These are phyloP conservation scores for Caenorhabditis sulstoni DNA, from an alignment of 2,888 invertebrate species.

Conservation along the genomic window DNA sequence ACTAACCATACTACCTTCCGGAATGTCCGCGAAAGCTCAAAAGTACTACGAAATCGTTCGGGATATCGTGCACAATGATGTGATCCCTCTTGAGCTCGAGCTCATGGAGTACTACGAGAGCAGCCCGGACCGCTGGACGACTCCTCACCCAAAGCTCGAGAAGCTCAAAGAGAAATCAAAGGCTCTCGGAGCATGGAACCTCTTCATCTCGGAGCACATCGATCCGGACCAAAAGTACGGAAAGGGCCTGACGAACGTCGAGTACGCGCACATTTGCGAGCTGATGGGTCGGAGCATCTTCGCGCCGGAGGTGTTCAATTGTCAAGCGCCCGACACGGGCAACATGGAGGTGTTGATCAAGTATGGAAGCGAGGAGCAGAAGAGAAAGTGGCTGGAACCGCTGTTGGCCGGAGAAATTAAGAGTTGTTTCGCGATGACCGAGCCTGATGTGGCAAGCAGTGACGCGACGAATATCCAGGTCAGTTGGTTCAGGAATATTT, in stretches of 20 bases:
- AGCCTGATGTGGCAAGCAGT: constrained; percentile 81
- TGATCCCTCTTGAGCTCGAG: constrained; percentile 81
- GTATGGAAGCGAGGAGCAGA: constrained; percentile 82
- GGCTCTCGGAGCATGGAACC: constrained; percentile 82
- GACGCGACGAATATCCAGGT: constrained; percentile 83
- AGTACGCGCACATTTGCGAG: constrained; percentile 82
- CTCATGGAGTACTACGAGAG: constrained; percentile 75
- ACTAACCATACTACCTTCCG: constrained; percentile 81
- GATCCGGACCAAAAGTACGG: constrained; percentile 80
- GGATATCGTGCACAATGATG: constrained; percentile 81
- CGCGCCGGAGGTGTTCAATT: constrained; percentile 83
- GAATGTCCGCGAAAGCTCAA: constrained; percentile 80
- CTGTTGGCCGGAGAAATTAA: constrained; percentile 81
- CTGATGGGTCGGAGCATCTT: constrained; percentile 81
- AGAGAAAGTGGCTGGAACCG: constrained; percentile 77
- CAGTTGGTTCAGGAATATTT: constrained; percentile 73
- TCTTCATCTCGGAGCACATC: constrained; percentile 82
- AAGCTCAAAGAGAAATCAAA: constrained; percentile 81
- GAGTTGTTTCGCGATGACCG: constrained; percentile 82
- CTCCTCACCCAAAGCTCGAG: constrained; percentile 80
- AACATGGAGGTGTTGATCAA: constrained; percentile 83
- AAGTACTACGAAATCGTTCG: constrained; percentile 81
- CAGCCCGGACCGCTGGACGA: constrained; percentile 80
- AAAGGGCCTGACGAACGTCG: constrained; percentile 82
- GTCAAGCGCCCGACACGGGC: constrained; percentile 82